These are phyloP conservation scores for Cheilosia scutellata DNA, from an alignment of 2,888 invertebrate species.

Conservation along the genomic window DNA sequence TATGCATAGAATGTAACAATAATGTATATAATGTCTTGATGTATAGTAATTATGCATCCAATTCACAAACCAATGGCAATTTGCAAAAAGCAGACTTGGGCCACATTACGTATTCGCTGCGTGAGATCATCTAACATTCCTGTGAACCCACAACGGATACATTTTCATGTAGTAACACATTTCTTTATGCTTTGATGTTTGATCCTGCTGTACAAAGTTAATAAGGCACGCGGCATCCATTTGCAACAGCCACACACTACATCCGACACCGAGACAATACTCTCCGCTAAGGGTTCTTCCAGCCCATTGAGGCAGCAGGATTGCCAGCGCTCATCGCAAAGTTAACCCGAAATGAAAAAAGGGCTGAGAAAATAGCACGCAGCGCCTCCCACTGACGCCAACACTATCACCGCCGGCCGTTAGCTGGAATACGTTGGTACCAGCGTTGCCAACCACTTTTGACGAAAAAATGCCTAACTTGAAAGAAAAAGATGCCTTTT, in stretches of 20 bases:
- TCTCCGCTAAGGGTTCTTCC: constrained; percentile 32
- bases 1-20: constrained; percentile 33
- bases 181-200: constrained; percentile 70
- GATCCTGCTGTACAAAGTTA: constrained; percentile 74
- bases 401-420: constrained; percentile 6
- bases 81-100: background rate
- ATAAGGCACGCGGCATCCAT: constrained; percentile 71
- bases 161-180: constrained; percentile 53
- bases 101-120: constrained; percentile 56
- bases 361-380: constrained; percentile 55
- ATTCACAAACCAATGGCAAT: constrained; percentile 5
- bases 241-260: constrained; percentile 60
- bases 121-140: constrained; percentile 49
- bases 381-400: background rate
- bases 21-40: background rate
- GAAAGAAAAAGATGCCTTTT: too few relatives aligned
- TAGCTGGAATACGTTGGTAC: constrained; percentile 22
- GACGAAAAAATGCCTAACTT: too few relatives aligned
- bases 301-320: constrained; percentile 31
- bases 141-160: constrained; percentile 58
- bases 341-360: constrained; percentile 26
- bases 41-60: constrained; percentile 31
- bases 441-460: too few relatives aligned
- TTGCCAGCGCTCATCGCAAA: constrained; percentile 37
- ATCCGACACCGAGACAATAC: constrained; percentile 8